These are phyloP conservation scores for Calephelis virginiensis DNA, from an alignment of 1,140 invertebrate genomes.

Conservation along the genomic window DNA sequence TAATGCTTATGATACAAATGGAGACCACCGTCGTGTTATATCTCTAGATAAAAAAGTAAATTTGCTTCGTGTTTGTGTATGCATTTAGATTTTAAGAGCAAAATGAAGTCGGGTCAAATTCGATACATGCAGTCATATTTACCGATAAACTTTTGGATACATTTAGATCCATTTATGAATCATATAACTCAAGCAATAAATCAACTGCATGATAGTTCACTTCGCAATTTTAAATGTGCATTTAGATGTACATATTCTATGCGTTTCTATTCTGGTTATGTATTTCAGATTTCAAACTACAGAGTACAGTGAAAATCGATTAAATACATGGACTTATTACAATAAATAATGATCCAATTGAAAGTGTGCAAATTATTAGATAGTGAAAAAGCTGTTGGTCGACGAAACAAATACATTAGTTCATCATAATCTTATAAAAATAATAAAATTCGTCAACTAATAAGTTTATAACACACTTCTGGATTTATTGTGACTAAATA, in stretches of 20 bases:
- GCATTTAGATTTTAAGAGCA: slow-evolving; percentile 51
- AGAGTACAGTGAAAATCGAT: too few species aligned
- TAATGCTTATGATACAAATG: slow-evolving; percentile 52
- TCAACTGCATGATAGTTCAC: slow-evolving; percentile 45
- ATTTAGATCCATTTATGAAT: slow-evolving; percentile 70
- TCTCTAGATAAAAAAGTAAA: slow-evolving; percentile 66
- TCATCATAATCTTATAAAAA: too few species aligned
- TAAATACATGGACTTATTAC: too few species aligned
- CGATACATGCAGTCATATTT: slow-evolving; percentile 48
- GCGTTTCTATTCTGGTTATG: too few species aligned
- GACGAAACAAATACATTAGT: too few species aligned
- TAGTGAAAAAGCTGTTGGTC: too few species aligned
- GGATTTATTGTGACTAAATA: too few species aligned
- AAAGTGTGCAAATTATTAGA: too few species aligned
- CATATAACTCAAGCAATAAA: slow-evolving; percentile 51
- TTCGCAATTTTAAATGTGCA: slow-evolving; percentile 21
- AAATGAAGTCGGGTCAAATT: slow-evolving; percentile 42
- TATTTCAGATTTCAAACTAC: too few species aligned
- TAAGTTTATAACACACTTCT: too few species aligned
- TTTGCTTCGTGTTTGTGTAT: slow-evolving; percentile 53
- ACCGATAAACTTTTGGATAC: slow-evolving; percentile 67
- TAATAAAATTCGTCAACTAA: too few species aligned
- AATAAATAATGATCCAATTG: too few species aligned
- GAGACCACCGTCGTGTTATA: slow-evolving; percentile 68
- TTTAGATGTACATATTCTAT: background rate